phyloP scores from a whole-genome alignment of 2,113 vertebrate species.

The Ceyx melanurus region DNA sequence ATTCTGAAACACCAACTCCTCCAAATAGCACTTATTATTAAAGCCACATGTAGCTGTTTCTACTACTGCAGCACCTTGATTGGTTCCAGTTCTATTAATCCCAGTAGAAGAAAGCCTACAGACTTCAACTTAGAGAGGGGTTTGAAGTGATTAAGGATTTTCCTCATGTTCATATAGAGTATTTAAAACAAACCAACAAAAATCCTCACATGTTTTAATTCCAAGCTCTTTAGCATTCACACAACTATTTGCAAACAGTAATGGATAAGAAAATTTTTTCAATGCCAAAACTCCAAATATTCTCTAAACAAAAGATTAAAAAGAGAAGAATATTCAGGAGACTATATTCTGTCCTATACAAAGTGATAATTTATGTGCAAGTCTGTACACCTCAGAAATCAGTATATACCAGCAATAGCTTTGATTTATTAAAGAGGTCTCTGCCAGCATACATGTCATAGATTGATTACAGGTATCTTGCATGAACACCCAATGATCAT shows the following conservation, averaged over 20 bases:
- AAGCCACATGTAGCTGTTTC: not conserved
- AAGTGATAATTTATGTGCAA: not conserved
- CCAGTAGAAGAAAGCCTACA: not conserved
- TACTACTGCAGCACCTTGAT: not conserved
- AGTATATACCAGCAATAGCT: not conserved
- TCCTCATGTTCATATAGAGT: not conserved
- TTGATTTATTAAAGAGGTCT: not conserved
- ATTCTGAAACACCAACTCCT: not conserved
- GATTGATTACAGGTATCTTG: not conserved
- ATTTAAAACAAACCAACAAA: slow-evolving; percentile 2
- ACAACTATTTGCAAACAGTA: not conserved
- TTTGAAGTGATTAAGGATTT: slow-evolving; percentile 9
- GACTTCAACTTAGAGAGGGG: not conserved
- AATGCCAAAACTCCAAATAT: not conserved
- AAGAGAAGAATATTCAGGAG: not conserved
- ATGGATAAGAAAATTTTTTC: not conserved
- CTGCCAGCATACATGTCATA: not conserved
- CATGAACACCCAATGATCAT: not conserved
- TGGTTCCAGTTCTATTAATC: not conserved
- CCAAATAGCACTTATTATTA: not conserved
- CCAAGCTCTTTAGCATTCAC: not conserved
- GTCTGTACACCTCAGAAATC: not conserved
- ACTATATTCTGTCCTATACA: not conserved
- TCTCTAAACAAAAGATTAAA: not conserved
- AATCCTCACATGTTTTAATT: not conserved